A percentile compares a stretch with the other conserved stretches of the same genome.
phyloP scores from a whole-genome alignment of 2,113 vertebrate genomes.

The Cheilinus undulatus region DNA sequence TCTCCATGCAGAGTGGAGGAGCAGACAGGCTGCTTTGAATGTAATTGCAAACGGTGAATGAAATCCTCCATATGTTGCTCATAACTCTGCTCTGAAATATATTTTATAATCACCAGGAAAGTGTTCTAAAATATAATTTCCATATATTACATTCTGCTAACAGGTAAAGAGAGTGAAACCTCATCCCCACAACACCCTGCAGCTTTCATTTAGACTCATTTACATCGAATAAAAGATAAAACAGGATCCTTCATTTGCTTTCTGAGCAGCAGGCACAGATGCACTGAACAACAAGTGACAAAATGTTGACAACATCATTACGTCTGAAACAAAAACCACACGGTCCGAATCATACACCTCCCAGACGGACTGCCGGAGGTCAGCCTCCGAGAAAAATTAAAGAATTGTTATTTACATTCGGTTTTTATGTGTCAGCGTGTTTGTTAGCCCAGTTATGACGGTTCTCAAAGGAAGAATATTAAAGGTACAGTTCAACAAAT shows the following conservation, averaged over 20 bases:
- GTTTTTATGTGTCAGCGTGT: too few relatives aligned
- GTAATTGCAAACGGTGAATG: slow-evolving; percentile 53
- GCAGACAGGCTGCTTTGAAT: slow-evolving; percentile 53
- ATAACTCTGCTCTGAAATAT: slow-evolving; percentile 36
- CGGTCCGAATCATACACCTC: not conserved
- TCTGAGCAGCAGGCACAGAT: not conserved
- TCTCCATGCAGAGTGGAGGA: slow-evolving; percentile 46
- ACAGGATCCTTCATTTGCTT: slow-evolving; percentile 11
- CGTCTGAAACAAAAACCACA: not conserved
- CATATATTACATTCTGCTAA: slow-evolving; percentile 25
- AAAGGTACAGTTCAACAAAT: too few relatives aligned
- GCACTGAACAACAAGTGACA: not conserved
- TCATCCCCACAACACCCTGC: slow-evolving; percentile 18
- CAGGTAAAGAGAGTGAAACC: slow-evolving; percentile 7
- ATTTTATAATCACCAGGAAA: slow-evolving; percentile 31
- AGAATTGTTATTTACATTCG: too few relatives aligned
- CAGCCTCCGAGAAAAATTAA: too few relatives aligned
- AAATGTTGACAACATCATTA: not conserved
- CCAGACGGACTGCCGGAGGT: too few relatives aligned
- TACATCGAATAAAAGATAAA: slow-evolving; percentile 32
- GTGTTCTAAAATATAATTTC: slow-evolving; percentile 33
- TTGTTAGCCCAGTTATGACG: too few relatives aligned
- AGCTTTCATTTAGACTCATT: slow-evolving; percentile 40
- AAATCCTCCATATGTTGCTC: slow-evolving; percentile 54
- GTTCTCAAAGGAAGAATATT: too few relatives aligned